Percentiles rank a stretch among this genome's conserved stretches.
Evolutionary conservation across 2,888 invertebrate species (phyloP).

Genomic region (Drosophila lutescens): DNA sequence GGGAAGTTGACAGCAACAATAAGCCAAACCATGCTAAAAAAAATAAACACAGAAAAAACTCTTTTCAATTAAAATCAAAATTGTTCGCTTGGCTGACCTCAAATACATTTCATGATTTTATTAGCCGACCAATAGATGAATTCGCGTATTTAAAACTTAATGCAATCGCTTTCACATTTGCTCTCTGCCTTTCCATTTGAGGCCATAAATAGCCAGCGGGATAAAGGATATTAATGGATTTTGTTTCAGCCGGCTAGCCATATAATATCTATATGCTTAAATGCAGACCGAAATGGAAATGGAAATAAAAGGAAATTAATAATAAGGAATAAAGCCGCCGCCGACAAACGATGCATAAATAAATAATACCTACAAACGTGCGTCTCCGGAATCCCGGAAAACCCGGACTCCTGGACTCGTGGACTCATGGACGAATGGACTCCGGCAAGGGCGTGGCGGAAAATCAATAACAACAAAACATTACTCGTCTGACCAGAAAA

Average conservation of each 20-base stretch:
- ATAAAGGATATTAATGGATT: conserved; percentile 78
- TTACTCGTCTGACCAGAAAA: conserved; percentile 33
- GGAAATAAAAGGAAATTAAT: conserved; percentile 31
- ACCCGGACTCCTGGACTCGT: neutral
- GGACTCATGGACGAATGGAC: neutral
- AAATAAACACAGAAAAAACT: conserved; percentile 5
- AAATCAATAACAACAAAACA: conserved; percentile 51
- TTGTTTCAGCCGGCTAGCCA: conserved; percentile 48
- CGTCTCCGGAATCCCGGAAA: conserved; percentile 16
- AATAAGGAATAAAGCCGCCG: conserved; percentile 38
- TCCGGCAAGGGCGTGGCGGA: conserved; percentile 23
- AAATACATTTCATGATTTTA: conserved; percentile 41
- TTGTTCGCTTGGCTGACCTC: conserved; percentile 31
- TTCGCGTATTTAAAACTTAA: conserved; percentile 42
- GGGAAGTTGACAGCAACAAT: neutral
- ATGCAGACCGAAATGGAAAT: conserved; percentile 30
- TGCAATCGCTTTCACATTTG: conserved; percentile 49
- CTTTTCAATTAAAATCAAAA: conserved; percentile 54
- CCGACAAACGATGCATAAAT: conserved; percentile 64
- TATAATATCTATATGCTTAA: conserved; percentile 41
- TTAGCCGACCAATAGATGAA: conserved; percentile 49
- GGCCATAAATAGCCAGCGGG: conserved; percentile 47
- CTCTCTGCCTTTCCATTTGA: conserved; percentile 47
- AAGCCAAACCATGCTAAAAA: neutral
- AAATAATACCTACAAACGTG: conserved; percentile 60